Percentiles rank a stretch among this genome's conserved stretches.
Conservation (phyloP, 2,113 vertebrate species). For the Chinchilla lanigera region DNA sequence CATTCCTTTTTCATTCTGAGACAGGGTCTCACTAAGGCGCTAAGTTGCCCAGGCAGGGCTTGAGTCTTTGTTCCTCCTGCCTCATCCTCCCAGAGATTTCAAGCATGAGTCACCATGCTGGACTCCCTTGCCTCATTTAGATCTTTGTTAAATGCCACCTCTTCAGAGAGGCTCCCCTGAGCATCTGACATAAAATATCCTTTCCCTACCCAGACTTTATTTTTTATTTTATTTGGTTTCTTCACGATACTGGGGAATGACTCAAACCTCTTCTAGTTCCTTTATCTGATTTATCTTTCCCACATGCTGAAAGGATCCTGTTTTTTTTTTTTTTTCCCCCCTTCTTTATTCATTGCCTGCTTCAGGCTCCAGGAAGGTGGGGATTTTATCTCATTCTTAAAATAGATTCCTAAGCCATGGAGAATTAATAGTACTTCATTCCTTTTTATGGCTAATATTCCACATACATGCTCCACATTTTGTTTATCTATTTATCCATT, state of each 20-base stretch:
- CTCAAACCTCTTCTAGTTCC: not conserved
- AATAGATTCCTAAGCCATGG: not conserved
- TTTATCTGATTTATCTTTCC: not conserved
- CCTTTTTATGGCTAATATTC: not conserved
- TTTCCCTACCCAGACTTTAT: not conserved
- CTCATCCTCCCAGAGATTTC: not conserved
- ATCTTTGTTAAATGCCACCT: conserved; percentile 34
- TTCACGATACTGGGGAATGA: not conserved
- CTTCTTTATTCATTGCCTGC: not conserved
- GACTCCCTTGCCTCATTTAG: not conserved
- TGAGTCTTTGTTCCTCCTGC: not conserved
- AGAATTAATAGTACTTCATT: not conserved
- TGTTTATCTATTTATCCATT: not conserved
- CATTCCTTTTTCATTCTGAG: not conserved
- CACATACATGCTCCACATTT: not conserved
- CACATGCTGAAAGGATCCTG: not conserved
- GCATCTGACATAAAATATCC: not conserved
- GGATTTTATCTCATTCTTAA: conserved; percentile 29
- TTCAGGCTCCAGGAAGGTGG: not conserved
- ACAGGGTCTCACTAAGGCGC: not conserved
- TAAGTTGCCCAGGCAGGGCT: not conserved
- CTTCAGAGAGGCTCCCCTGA: not conserved
- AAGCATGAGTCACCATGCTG: not conserved
- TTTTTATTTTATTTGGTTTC: not conserved
- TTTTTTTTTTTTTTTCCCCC: not conserved